A percentile compares a stretch with the other conserved stretches of the same genome.
Evolutionary conservation across 2,797 vertebrate species (phyloP).

Genomic region (Paguma larvata): DNA sequence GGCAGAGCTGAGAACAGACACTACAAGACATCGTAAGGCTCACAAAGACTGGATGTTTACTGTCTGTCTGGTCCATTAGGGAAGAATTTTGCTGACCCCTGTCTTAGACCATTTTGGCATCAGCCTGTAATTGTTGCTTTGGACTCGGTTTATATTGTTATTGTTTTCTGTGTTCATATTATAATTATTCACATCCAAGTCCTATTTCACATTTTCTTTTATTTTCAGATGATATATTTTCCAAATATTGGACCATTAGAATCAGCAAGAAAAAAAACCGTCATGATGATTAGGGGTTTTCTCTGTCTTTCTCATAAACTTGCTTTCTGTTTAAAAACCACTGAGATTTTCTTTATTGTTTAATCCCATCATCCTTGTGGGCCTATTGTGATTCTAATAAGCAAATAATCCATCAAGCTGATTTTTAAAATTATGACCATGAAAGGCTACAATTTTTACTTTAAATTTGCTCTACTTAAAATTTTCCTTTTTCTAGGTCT

Average conservation of each 20-base stretch:
- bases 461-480: neutral
- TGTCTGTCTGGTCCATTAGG: neutral
- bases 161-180: slow-evolving; percentile 30
- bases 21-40: too few species aligned
- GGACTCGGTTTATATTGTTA: neutral
- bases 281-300: neutral
- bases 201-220: neutral
- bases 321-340: neutral
- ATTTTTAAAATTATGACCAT: neutral
- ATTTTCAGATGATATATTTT: neutral
- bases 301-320: neutral
- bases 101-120: neutral
- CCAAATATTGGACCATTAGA: neutral
- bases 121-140: neutral
- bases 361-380: neutral
- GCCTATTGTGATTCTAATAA: neutral
- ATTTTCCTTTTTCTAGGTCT: neutral
- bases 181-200: neutral
- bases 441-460: neutral
- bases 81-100: neutral
- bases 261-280: neutral
- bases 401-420: neutral
- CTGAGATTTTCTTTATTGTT: neutral
- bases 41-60: neutral
- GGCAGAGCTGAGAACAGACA: neutral